These are phyloP conservation scores for Pristiophorus japonicus DNA, from an alignment of 2,113 vertebrate species.

Conservation along the genomic window DNA sequence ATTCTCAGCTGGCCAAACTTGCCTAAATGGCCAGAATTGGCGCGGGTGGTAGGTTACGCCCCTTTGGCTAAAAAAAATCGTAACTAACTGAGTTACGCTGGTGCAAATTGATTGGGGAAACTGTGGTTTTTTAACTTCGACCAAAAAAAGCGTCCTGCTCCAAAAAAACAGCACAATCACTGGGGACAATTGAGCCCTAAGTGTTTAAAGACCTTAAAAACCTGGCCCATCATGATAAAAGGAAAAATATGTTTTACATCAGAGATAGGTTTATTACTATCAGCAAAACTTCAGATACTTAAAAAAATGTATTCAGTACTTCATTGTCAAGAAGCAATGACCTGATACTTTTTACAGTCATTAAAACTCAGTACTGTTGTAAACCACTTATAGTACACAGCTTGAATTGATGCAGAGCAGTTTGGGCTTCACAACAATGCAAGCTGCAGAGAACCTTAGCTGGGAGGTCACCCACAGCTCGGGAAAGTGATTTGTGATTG, in stretches of 20 bases:
- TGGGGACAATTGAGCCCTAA: no score
- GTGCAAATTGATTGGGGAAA: no score
- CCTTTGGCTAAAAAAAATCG: no score
- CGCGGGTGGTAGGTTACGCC: no score
- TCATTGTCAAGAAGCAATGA: not conserved
- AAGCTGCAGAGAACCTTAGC: no score
- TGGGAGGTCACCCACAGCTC: not conserved
- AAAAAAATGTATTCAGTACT: not conserved
- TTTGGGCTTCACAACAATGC: not conserved
- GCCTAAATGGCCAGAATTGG: no score
- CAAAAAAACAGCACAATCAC: no score
- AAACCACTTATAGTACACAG: not conserved
- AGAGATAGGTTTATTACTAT: not conserved
- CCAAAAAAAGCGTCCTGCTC: no score
- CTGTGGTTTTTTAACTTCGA: no score
- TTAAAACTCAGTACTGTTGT: not conserved
- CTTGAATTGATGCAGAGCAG: not conserved
- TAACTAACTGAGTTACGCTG: no score
- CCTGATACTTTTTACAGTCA: not conserved
- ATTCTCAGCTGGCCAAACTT: no score
- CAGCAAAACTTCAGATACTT: not conserved
- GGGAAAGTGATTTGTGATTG: not conserved
- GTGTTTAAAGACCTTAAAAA: not conserved
- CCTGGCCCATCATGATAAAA: not conserved
- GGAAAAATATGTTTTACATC: conserved; percentile 12